phyloP scores from a whole-genome alignment of 1,140 invertebrate species.

The Laupala kohalensis region DNA sequence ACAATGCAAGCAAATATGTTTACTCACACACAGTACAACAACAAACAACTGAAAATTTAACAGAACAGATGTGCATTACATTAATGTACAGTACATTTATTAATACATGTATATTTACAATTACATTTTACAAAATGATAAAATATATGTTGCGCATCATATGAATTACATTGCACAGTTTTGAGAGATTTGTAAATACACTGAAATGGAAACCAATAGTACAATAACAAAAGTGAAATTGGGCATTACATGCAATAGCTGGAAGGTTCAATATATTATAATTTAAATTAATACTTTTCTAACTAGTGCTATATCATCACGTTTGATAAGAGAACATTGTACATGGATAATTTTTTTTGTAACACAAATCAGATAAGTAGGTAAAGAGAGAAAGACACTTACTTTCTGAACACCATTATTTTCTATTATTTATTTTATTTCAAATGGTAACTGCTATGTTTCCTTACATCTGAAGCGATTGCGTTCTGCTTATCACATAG shows the following conservation, averaged over 20 bases:
- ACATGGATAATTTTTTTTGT: too few relatives aligned
- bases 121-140: not conserved
- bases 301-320: not conserved
- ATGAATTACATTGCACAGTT: not conserved
- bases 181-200: not conserved
- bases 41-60: not conserved
- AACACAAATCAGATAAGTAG: not conserved
- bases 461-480: not conserved
- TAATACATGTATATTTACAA: not conserved
- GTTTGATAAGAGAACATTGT: too few relatives aligned
- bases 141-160: not conserved
- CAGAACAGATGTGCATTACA: not conserved
- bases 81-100: not conserved
- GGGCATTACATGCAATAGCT: not conserved
- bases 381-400: not conserved
- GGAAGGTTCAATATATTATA: not conserved
- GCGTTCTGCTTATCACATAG: not conserved
- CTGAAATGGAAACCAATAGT: not conserved
- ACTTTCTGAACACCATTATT: not conserved
- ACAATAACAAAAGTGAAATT: not conserved
- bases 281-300: not conserved
- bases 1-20: not conserved
- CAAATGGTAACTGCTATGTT: not conserved
- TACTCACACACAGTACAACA: not conserved
- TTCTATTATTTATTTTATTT: not conserved